A percentile compares a stretch with the other conserved stretches of the same genome.
Evolutionary conservation across 2,797 vertebrate species (phyloP).

Genomic region (Peromyscus melanophrys): DNA sequence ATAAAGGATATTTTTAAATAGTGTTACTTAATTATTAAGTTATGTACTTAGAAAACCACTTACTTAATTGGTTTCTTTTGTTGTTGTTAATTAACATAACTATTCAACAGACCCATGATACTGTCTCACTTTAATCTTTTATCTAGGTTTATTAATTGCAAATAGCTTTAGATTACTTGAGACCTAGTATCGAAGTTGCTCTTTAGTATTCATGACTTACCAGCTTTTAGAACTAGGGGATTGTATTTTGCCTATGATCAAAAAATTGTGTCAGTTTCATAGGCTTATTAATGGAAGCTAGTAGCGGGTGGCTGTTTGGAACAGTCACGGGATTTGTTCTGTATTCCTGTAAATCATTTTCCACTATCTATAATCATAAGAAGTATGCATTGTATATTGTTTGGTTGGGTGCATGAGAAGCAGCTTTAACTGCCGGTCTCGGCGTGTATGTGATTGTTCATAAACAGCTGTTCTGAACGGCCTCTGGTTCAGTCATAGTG

Average conservation of each 20-base stretch:
- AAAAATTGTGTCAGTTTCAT: not conserved
- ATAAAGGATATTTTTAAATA: not conserved
- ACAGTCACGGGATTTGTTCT: constrained; percentile 66
- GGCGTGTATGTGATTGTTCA: constrained; percentile 54
- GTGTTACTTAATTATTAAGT: not conserved
- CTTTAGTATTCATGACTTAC: constrained; percentile 55
- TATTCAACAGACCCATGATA: constrained; percentile 44
- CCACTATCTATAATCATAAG: constrained; percentile 68
- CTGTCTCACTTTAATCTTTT: constrained; percentile 49
- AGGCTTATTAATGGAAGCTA: constrained; percentile 23
- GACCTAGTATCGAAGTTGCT: constrained; percentile 14
- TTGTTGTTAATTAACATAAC: constrained; percentile 47
- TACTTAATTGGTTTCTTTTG: constrained; percentile 53
- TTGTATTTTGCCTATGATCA: constrained; percentile 66
- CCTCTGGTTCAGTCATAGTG: constrained; percentile 77
- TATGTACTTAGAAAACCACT: constrained; percentile 43
- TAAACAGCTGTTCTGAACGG: constrained; percentile 76
- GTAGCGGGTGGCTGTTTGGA: constrained; percentile 51
- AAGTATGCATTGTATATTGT: constrained; percentile 74
- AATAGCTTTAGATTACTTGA: constrained; percentile 55
- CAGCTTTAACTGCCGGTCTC: not conserved
- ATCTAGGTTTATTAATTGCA: constrained; percentile 65
- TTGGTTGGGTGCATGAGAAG: constrained; percentile 74
- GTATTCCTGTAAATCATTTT: constrained; percentile 55
- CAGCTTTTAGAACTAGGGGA: constrained; percentile 61